phyloP scores from a whole-genome alignment of 2,888 invertebrate species.

The Exephanes ischioxanthus region DNA sequence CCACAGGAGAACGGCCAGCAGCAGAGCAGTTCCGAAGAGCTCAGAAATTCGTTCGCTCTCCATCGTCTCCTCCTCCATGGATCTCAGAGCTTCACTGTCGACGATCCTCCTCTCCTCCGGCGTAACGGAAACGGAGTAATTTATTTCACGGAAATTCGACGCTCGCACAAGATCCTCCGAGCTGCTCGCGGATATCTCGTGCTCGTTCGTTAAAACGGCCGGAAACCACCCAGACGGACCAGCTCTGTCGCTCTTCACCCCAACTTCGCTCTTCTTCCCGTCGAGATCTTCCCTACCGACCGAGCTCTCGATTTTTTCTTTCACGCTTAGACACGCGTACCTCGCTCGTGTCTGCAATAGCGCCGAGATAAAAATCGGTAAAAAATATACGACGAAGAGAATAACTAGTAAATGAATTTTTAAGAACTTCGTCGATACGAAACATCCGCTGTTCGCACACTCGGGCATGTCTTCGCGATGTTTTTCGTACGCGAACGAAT shows the following conservation, averaged over 20 bases:
- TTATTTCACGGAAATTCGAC: not conserved
- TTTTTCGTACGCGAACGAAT: conserved; percentile 16
- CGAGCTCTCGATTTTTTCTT: conserved; percentile 67
- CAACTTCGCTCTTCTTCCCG: not conserved
- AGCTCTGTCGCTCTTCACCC: not conserved
- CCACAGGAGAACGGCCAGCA: conserved; percentile 76
- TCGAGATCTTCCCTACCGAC: conserved; percentile 11
- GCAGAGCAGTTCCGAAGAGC: conserved; percentile 71
- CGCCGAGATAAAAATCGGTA: conserved; percentile 74
- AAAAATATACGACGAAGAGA: conserved; percentile 77
- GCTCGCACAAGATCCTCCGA: conserved; percentile 39
- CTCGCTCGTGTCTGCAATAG: conserved; percentile 67
- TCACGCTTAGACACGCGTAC: conserved; percentile 64
- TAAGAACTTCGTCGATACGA: conserved; percentile 76
- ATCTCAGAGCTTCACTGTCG: conserved; percentile 28
- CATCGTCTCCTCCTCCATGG: conserved; percentile 58
- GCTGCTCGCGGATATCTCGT: conserved; percentile 28
- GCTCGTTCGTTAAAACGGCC: conserved; percentile 3
- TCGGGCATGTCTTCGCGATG: conserved; percentile 13
- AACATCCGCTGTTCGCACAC: conserved; percentile 73
- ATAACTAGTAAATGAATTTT: conserved; percentile 78
- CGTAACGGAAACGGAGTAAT: conserved; percentile 24
- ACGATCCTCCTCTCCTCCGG: not conserved
- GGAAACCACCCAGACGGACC: conserved; percentile 55
- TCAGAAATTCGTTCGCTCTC: conserved; percentile 66